Evolutionary conservation across 2,888 invertebrate genomes (phyloP).

Genomic region (Villa cingulata): DNA sequence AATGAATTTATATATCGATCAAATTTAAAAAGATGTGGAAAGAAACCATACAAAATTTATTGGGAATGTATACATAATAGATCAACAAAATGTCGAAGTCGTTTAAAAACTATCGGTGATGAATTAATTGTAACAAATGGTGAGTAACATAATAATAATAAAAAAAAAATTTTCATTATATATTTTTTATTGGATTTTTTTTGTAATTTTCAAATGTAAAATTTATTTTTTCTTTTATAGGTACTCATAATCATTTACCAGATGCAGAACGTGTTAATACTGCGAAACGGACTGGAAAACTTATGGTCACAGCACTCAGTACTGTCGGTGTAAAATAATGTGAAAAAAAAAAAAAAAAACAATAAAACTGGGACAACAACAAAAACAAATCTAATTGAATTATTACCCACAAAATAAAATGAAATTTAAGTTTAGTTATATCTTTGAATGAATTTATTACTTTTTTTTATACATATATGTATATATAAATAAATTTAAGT

Average conservation of each 20-base stretch:
- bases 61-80: slow-evolving; percentile 37
- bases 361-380: too few species aligned
- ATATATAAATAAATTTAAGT: too few species aligned
- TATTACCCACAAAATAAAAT: too few species aligned
- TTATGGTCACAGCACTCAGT: slow-evolving; percentile 29
- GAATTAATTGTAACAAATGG: slow-evolving; percentile 34
- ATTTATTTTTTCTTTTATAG: slow-evolving; percentile 16
- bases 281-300: slow-evolving; percentile 27
- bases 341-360: too few species aligned
- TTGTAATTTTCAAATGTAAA: not conserved
- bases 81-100: slow-evolving; percentile 34
- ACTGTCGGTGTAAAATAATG: slow-evolving; percentile 18
- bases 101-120: slow-evolving; percentile 33
- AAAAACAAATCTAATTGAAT: too few species aligned
- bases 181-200: not conserved
- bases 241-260: slow-evolving; percentile 31
- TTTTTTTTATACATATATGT: too few species aligned
- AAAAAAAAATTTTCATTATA: too few species aligned
- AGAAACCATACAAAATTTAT: slow-evolving; percentile 30
- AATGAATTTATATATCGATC: slow-evolving; percentile 35
- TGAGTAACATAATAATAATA: too few species aligned
- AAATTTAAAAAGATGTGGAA: slow-evolving; percentile 32
- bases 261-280: slow-evolving; percentile 28
- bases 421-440: too few species aligned
- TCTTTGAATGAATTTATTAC: too few species aligned